These are phyloP conservation scores for Drosophila sordidula DNA, from an alignment of 2,888 invertebrate genomes.

Conservation along the genomic window DNA sequence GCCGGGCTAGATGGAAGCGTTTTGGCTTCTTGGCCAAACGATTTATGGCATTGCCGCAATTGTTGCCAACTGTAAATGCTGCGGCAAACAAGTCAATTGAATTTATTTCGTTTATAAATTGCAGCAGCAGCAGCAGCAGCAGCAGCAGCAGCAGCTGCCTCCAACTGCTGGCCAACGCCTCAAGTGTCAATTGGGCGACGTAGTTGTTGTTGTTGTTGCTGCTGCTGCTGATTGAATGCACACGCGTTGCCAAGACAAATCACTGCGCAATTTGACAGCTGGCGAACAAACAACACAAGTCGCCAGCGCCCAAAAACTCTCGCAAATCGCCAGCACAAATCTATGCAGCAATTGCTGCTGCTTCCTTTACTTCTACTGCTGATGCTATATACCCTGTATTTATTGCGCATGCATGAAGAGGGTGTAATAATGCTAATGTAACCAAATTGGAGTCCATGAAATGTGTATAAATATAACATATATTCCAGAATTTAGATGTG, in stretches of 20 bases:
- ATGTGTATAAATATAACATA: no score
- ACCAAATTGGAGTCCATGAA: no score
- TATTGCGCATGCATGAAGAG: background rate
- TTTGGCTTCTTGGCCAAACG: slow-evolving; percentile 62
- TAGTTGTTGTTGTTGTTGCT: slow-evolving; percentile 7
- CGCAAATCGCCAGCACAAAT: slow-evolving; percentile 46
- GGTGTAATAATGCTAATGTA: background rate
- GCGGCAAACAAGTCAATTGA: slow-evolving; percentile 81
- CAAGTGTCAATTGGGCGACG: slow-evolving; percentile 58
- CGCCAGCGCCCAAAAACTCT: slow-evolving; percentile 41
- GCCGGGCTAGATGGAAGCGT: slow-evolving; percentile 25
- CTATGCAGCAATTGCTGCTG: slow-evolving; percentile 27
- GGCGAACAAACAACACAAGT: slow-evolving; percentile 33
- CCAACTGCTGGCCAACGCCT: slow-evolving; percentile 53
- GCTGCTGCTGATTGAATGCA: slow-evolving; percentile 56
- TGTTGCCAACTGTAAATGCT: slow-evolving; percentile 81
- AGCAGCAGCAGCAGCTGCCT: slow-evolving; percentile 6
- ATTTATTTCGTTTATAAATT: slow-evolving; percentile 81
- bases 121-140: slow-evolving; percentile 45
- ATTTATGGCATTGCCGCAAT: slow-evolving; percentile 81
- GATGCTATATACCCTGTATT: slow-evolving; percentile 5
- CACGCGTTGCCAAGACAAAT: slow-evolving; percentile 71
- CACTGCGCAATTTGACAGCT: slow-evolving; percentile 74
- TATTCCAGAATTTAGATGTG: no score
- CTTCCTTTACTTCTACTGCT: slow-evolving; percentile 12